Base-by-base conservation (phyloP, 2,113 vertebrate species). In the Lagopus leucura region DNA sequence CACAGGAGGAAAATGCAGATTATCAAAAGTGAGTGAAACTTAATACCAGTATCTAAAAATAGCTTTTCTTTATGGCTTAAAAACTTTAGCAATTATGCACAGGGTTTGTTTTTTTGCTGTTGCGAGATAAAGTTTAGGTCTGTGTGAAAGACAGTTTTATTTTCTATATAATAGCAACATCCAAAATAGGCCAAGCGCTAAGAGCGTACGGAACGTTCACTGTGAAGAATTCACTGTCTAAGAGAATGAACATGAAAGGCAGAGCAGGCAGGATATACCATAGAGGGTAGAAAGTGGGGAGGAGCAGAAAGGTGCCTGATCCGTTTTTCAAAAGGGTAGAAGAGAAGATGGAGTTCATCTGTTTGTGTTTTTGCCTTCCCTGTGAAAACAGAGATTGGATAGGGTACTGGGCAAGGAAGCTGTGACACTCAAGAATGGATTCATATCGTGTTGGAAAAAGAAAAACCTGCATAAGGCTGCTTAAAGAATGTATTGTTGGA, bases 1-100 rank as follows among this genome's bases (percentile, higher is more conserved):
- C 83, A 78, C 90, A 92, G 86, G 81, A 95, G 91, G 95, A 95
- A 95, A 95, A 95, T 91, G 71, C 25, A 90, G 86, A 72, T 95
- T 90, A 79, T 86, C 88, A 92, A 72, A 80, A 94, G 40, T 83
- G 80, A 94, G 93, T 83, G 82, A 95, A 94, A 94, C 89, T 92
- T 87, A 91, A 89, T 54, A 57, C 30, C 71, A n/a, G 5, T 27
- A 21, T 75, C 91, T 93, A 86, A 94, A 94, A 95, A 95, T 95
- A 96, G 76, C 69, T 36, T 94, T 64, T 40, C 69, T 81, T 63
- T 86, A 32, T 74, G 60, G 57, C 52, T 89, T 84, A 80, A 92
- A 95, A 93, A 64, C 84, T 61, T 86, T 13, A 81, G 42, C 48
- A 81, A 22, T 90, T 88, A 32, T 88, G 76, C 69, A 42, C 42